These are phyloP conservation scores for Oreortyx pictus DNA, from an alignment of 2,797 vertebrate species.

Conservation along the genomic window DNA sequence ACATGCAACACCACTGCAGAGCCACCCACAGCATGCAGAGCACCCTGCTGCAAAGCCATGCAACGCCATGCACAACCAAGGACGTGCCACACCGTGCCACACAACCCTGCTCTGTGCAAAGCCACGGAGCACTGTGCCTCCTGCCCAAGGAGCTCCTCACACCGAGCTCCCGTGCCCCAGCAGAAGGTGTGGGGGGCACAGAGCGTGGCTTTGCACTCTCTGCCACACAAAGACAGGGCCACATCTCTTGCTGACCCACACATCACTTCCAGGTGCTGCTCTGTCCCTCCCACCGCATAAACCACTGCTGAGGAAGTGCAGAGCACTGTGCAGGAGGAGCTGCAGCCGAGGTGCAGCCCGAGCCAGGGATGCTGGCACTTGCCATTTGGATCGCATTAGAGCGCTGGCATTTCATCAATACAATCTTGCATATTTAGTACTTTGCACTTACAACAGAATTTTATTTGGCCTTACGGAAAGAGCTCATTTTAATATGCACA, in stretches of 20 bases:
- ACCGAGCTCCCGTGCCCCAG: rapidly evolving
- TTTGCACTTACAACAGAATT: not conserved
- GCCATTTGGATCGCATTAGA: not conserved
- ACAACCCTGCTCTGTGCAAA: rapidly evolving
- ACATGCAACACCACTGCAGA: not conserved
- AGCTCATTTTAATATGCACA: constrained; percentile 16
- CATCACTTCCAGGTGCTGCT: rapidly evolving
- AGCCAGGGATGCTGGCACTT: not conserved
- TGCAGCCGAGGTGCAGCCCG: not conserved
- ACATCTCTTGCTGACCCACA: not conserved
- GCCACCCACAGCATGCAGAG: too few relatives aligned
- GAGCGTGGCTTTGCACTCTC: rapidly evolving
- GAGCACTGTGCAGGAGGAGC: rapidly evolving
- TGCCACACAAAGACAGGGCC: rapidly evolving
- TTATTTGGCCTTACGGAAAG: constrained; percentile 12
- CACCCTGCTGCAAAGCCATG: too few relatives aligned
- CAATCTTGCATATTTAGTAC: not conserved
- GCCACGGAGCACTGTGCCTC: rapidly evolving
- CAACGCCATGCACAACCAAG: too few relatives aligned
- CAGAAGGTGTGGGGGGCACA: not conserved
- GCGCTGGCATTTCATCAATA: not conserved
- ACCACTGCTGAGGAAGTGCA: not conserved
- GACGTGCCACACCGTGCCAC: too few relatives aligned
- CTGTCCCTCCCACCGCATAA: rapidly evolving
- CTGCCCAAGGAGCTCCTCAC: too few relatives aligned